phyloP scores from a whole-genome alignment of 2,113 vertebrate genomes.

The Otolemur garnettii region DNA sequence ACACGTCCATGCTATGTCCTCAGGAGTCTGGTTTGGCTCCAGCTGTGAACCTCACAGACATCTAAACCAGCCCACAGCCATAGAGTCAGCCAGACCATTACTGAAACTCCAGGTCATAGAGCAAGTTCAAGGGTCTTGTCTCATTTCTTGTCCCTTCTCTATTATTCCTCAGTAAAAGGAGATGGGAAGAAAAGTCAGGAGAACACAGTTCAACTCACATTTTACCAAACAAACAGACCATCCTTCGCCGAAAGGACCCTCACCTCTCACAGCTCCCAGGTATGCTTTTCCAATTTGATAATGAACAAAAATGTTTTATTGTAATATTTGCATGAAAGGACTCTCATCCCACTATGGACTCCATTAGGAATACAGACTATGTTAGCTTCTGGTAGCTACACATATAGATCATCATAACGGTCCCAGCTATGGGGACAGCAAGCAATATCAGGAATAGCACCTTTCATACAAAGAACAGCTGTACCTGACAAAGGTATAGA shows the following conservation, averaged over 20 bases:
- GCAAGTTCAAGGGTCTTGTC: background rate
- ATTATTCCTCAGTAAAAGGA: background rate
- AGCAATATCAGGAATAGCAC: background rate
- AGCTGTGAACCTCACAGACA: background rate
- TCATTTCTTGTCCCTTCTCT: background rate
- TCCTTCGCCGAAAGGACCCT: background rate
- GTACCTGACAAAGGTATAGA: background rate
- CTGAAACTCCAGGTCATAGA: background rate
- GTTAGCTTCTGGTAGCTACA: background rate
- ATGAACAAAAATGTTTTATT: background rate
- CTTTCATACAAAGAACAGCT: background rate
- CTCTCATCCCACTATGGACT: background rate
- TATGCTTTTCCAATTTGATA: background rate
- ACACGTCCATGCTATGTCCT: background rate
- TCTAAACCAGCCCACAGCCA: background rate
- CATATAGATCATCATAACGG: background rate
- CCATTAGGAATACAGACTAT: background rate
- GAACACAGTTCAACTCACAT: background rate
- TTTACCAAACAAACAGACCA: background rate
- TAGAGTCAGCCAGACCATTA: background rate
- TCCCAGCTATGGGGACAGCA: background rate
- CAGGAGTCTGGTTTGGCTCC: background rate
- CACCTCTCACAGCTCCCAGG: background rate
- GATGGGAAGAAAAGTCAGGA: background rate
- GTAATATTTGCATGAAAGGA: background rate